Base-by-base conservation (phyloP, 2,888 invertebrate species). In the Melinaea menophilus region DNA sequence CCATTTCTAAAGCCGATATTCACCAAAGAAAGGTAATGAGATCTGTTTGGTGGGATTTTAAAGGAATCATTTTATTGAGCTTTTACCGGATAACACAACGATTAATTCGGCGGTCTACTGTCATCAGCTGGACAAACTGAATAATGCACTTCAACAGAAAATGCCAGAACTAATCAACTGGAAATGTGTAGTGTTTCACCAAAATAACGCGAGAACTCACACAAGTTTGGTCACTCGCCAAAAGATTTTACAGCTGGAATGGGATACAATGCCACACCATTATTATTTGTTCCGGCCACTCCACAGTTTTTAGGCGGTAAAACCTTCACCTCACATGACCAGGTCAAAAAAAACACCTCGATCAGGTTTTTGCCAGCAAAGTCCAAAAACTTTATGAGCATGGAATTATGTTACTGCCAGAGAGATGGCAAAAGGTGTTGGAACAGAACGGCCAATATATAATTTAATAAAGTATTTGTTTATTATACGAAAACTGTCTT, bases 51-150 rank as follows among this genome's bases (percentile, higher is more conserved):
- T 22, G 22, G 22, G 22, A 22, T 22, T 22, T 22, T 22, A 22
- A 58, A 58, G 48, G 48, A 46, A 58, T 58, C 58, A 47, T 45
- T 45, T 58, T 58, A 47, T 58, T 58, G 31, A 47, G 58, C 33
- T 47, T 58, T 58, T 58, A 33, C 47, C 58, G 56, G 56, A 56
- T 37, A 56, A 56, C n/a, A 56, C 56, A 56, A 56, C 56, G 13
- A 37, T 56, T 35, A 51, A 46, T 61, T 61, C 48, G 34, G 58
- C 41, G 31, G 35, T 51, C 56, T 58, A 56, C 46, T 47, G 55
- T 12, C n/a, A 35, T 45, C 51, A 63, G 55, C 12, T 61, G 34
- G 55, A 55, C 47, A 61, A 45, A 45, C 11, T 45, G 45, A 45
- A 45, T 45, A 45, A 45, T 45, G 5, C 45, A 45, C 45, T 45